Percentiles rank a stretch among this genome's conserved stretches.
Conservation (phyloP, 2,113 vertebrate species). For the Nerophis lumbriciformis region DNA sequence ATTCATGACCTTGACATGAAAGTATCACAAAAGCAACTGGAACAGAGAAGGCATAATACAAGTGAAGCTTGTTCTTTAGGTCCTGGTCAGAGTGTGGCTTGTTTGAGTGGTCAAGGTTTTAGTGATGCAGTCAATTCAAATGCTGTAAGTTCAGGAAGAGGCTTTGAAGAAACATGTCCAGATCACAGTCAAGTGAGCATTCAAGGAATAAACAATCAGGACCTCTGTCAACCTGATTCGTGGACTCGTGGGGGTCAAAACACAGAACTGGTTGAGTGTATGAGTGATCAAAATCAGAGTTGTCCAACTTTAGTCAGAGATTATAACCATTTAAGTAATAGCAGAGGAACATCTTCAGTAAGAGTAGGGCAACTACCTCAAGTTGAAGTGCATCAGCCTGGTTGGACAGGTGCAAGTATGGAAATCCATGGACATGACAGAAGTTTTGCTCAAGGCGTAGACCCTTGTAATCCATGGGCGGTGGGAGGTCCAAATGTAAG, state of each 20-base stretch:
- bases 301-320: slow-evolving; percentile 12
- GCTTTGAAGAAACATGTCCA: not conserved
- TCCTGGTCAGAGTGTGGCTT: not conserved
- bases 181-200: not conserved
- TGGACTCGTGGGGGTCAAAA: slow-evolving; percentile 5
- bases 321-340: slow-evolving; percentile 13
- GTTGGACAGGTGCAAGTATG: slow-evolving; percentile 17
- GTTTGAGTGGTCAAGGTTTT: not conserved
- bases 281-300: slow-evolving; percentile 15
- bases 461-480: slow-evolving; percentile 5
- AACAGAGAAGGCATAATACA: slow-evolving; percentile 1
- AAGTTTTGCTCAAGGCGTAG: not conserved
- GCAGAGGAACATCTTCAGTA: slow-evolving; percentile 15
- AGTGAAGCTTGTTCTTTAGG: slow-evolving; percentile 5
- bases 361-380: slow-evolving; percentile 15
- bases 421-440: slow-evolving; percentile 18
- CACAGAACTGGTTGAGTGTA: slow-evolving; percentile 1
- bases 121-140: not conserved
- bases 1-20: not conserved
- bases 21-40: slow-evolving; percentile 10
- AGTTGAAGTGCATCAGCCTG: slow-evolving; percentile 22
- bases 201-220: slow-evolving; percentile 1
- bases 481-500: slow-evolving; percentile 6
- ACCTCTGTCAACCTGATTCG: slow-evolving; percentile 1
- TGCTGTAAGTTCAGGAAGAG: not conserved